Evolutionary conservation across 2,797 vertebrate species (phyloP), one percentile per base, ranked within the genome.

Genomic region (Microcaecilia unicolor): DNA sequence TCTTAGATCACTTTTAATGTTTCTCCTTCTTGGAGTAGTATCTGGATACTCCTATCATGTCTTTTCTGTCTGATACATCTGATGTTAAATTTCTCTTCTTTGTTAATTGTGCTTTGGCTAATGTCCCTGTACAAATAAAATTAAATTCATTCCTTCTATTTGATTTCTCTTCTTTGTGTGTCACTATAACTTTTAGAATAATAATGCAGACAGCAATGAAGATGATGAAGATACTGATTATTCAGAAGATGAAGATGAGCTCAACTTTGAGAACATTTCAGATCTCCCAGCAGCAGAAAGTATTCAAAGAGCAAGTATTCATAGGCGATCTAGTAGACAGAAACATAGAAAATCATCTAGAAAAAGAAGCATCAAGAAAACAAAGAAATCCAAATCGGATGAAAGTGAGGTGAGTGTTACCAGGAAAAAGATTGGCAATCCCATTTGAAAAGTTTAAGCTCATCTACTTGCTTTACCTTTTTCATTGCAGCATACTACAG

Each of bases 391-490:
- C 15, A 31, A 11, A 11, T 23, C 29, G 10, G 51, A 24, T 19
- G 48, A 56, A 6, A 11, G 41, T 18, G 25, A 51, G 65, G 63
- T 69, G 38, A 5, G 58, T 63, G 22, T 32, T 47, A 41, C n/a
- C n/a, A n/a, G n/a, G n/a, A n/a, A n/a, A n/a, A n/a, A n/a, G n/a
- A n/a, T n/a, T n/a, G n/a, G n/a, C n/a, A n/a, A n/a, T n/a, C n/a
- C n/a, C n/a, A n/a, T n/a, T n/a, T n/a, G n/a, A n/a, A n/a, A n/a
- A n/a, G n/a, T n/a, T n/a, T n/a, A n/a, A n/a, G n/a, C n/a, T n/a
- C n/a, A n/a, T n/a, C n/a, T n/a, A n/a, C n/a, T n/a, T n/a, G n/a
- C n/a, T n/a, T n/a, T n/a, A n/a, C n/a, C n/a, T n/a, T n/a, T n/a
- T n/a, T n/a, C n/a, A n/a, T n/a, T n/a, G n/a, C n/a, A n/a, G n/a